Evolutionary conservation across 1,140 invertebrate species (phyloP).

Genomic region (Steinernema feltiae): DNA sequence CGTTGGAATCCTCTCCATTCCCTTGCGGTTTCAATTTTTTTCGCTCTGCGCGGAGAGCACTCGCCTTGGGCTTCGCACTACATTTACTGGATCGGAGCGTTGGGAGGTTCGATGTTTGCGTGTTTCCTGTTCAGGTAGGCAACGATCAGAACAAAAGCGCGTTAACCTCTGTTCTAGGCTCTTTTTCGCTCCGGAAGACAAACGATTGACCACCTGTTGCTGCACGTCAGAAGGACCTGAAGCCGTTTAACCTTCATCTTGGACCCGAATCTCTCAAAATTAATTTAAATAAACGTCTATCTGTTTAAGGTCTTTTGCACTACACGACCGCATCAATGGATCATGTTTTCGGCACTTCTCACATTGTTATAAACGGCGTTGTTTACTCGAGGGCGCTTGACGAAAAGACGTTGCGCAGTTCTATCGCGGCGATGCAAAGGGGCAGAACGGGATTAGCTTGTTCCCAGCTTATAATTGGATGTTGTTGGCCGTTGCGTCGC

Average conservation of each 20-base stretch:
- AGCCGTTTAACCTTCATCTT: not conserved
- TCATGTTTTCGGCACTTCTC: not conserved
- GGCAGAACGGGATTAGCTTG: not conserved
- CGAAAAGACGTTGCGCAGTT: not conserved
- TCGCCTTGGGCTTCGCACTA: not conserved
- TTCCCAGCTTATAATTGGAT: conserved; percentile 11
- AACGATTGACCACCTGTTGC: not conserved
- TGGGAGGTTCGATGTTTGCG: not conserved
- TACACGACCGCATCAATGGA: not conserved
- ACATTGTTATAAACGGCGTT: not conserved
- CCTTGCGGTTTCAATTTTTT: not conserved
- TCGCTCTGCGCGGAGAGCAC: not conserved
- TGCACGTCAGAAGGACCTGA: not conserved
- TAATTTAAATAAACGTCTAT: no score
- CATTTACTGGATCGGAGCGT: not conserved
- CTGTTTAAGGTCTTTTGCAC: no score
- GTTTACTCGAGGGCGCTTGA: conserved; percentile 3
- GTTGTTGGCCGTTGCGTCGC: not conserved
- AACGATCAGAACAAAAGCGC: not conserved
- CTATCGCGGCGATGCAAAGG: not conserved
- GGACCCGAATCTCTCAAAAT: no score
- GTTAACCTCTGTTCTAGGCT: not conserved
- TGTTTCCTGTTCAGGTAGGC: not conserved
- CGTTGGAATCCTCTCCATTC: not conserved
- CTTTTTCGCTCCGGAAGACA: not conserved